A percentile compares a stretch with the other conserved stretches of the same genome.
Conservation (phyloP, 2,797 vertebrate genomes). For the Dryobates pubescens region DNA sequence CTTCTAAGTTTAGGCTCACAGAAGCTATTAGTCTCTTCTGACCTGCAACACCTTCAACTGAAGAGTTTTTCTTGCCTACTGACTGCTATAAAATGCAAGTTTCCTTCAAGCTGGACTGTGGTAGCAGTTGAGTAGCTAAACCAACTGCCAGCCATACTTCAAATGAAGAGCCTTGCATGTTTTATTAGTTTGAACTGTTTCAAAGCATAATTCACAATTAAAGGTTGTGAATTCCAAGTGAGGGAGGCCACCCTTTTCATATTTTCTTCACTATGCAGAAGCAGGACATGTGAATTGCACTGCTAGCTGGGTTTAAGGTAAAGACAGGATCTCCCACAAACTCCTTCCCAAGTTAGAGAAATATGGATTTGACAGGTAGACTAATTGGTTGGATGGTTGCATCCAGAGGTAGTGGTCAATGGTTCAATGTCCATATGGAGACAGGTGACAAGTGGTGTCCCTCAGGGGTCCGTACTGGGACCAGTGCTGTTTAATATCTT, state of each 20-base stretch:
- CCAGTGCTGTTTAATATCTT: no score
- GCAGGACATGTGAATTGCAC: neutral
- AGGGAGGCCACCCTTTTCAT: neutral
- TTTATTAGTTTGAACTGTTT: neutral
- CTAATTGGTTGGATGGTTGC: no score
- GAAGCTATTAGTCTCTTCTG: neutral
- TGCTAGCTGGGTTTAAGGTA: neutral
- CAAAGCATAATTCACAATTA: neutral
- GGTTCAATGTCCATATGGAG: no score
- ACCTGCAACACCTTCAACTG: neutral
- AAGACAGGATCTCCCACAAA: neutral
- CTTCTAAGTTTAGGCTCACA: neutral
- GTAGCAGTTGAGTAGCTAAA: neutral
- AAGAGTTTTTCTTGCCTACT: no score
- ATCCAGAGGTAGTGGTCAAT: no score
- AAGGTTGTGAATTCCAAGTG: neutral
- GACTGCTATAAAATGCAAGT: no score
- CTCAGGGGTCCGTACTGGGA: no score
- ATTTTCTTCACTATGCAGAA: neutral
- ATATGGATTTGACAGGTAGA: no score
- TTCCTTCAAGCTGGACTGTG: neutral
- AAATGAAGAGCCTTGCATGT: neutral
- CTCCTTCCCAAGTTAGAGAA: no score
- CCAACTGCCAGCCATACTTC: neutral
- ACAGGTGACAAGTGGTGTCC: no score